Conservation (phyloP, 2,797 vertebrate species). For the Cirrhinus molitorella region DNA sequence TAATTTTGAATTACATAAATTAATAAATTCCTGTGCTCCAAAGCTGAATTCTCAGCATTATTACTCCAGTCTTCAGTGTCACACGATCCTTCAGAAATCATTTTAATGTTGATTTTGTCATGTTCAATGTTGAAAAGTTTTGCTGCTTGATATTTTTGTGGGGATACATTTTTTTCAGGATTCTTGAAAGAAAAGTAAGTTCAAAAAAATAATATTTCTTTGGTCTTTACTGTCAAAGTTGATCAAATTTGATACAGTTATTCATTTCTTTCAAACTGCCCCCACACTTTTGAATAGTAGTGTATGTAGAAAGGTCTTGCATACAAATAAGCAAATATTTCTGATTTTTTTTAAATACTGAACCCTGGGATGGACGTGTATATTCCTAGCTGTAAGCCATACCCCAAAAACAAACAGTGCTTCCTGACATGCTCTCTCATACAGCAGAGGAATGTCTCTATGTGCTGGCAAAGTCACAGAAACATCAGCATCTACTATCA, state of each 20-base stretch:
- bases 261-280: neutral
- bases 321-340: neutral
- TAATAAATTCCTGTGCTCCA: neutral
- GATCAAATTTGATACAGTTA: neutral
- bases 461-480: slow-evolving; percentile 23
- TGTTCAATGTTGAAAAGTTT: neutral
- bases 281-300: neutral
- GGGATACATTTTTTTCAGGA: neutral
- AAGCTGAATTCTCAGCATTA: too few relatives aligned
- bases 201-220: neutral
- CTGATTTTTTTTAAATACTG: neutral
- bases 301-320: neutral
- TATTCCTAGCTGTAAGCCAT: slow-evolving; percentile 4
- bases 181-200: neutral
- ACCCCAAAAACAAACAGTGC: slow-evolving; percentile 36
- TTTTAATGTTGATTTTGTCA: neutral
- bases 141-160: neutral
- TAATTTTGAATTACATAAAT: too few relatives aligned
- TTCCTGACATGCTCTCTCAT: slow-evolving; percentile 38
- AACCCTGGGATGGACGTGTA: neutral
- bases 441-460: slow-evolving; percentile 43
- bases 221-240: neutral
- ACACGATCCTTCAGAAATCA: neutral
- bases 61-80: neutral
- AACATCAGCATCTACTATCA: slow-evolving; percentile 11